A percentile compares a stretch with the other conserved stretches of the same genome.
phyloP scores from a whole-genome alignment of 2,113 vertebrate genomes.

The Jaculus jaculus region DNA sequence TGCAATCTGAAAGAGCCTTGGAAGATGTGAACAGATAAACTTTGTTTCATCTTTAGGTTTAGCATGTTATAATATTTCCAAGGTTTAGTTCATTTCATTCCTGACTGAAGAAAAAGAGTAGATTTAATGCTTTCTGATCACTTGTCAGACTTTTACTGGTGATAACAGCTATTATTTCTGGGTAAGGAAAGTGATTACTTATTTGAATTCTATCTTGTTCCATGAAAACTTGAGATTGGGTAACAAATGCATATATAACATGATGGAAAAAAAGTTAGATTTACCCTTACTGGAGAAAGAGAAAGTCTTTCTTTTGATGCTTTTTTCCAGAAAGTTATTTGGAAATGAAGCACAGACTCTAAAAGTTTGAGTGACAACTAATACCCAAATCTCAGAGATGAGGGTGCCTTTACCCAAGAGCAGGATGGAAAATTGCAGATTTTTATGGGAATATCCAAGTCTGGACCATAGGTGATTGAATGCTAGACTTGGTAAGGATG shows the following conservation, averaged over 20 bases:
- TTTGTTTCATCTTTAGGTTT: constrained; percentile 24
- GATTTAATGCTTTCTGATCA: background rate
- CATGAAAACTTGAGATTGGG: background rate
- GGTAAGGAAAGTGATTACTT: background rate
- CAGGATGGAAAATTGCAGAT: background rate
- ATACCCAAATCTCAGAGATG: background rate
- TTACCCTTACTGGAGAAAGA: background rate
- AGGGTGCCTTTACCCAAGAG: background rate
- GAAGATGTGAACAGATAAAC: constrained; percentile 24
- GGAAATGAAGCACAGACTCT: background rate
- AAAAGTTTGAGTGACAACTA: background rate
- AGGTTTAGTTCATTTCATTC: constrained; percentile 8
- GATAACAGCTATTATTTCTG: background rate
- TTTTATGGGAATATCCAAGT: background rate
- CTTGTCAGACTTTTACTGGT: background rate
- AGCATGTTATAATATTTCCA: background rate
- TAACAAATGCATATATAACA: background rate
- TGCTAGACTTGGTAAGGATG: background rate
- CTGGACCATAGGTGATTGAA: background rate
- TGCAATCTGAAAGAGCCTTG: constrained; percentile 34
- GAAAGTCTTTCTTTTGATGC: background rate
- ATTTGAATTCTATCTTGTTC: background rate
- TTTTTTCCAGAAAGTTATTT: constrained; percentile 17
- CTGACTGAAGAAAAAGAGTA: background rate
- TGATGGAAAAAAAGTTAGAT: background rate